Conservation (phyloP, 2,113 vertebrate species). For the Galemys pyrenaicus region DNA sequence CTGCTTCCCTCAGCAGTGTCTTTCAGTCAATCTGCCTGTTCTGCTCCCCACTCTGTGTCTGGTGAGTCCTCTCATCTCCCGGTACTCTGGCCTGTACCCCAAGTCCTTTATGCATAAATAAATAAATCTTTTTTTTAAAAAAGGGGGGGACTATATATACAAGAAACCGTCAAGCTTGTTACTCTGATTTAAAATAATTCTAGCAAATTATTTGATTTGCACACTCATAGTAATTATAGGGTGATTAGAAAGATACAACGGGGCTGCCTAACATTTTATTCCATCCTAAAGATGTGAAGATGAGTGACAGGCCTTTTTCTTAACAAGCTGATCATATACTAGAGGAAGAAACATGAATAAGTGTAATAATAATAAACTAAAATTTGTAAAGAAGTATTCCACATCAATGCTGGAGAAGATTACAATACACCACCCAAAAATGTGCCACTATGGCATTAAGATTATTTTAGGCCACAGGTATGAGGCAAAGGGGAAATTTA, state of each 20-base stretch:
- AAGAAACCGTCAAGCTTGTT: background rate
- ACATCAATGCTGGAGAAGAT: background rate
- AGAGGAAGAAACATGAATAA: constrained; percentile 8
- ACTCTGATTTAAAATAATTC: background rate
- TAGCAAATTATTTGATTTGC: background rate
- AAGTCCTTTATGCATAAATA: no score
- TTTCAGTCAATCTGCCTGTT: no score
- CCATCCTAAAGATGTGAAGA: background rate
- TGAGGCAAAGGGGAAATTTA: background rate
- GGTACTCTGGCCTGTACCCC: no score
- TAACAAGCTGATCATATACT: background rate
- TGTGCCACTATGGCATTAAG: background rate
- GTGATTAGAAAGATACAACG: background rate
- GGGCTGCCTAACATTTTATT: background rate
- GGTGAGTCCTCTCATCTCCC: no score
- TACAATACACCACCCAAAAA: background rate
- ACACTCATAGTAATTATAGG: background rate
- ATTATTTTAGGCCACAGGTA: background rate
- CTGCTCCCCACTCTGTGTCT: no score
- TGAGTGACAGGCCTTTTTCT: background rate
- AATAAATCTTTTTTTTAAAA: no score
- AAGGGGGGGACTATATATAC: no score
- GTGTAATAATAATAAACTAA: background rate
- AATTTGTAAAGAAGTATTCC: background rate
- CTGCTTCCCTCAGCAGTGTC: no score